Percentiles rank a stretch among this genome's conserved stretches.
Conservation (phyloP, 2,113 vertebrate species). For the Bungarus multicinctus region DNA sequence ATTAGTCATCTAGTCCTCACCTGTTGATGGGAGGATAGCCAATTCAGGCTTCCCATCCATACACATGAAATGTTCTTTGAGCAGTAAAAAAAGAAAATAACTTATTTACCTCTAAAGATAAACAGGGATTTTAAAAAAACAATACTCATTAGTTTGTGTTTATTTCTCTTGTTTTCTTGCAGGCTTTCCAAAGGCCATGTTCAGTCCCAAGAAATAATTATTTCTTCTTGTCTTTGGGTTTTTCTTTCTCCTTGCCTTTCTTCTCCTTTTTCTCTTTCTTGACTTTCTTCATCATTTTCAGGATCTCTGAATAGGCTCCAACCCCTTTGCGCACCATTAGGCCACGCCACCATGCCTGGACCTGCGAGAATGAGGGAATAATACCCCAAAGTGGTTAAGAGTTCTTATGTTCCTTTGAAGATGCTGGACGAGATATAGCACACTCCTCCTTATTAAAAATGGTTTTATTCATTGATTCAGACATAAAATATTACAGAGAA, state of each 20-base stretch:
- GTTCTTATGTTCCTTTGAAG: not conserved
- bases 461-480: not conserved
- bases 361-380: conserved; percentile 34
- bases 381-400: conserved; percentile 9
- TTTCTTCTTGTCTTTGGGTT: conserved; percentile 52
- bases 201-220: not conserved
- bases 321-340: conserved; percentile 54
- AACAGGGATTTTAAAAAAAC: not conserved
- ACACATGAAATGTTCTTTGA: not conserved
- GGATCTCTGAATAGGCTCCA: conserved; percentile 38
- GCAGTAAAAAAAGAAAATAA: not conserved
- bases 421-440: not conserved
- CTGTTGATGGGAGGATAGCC: no score
- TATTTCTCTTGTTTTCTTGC: not conserved
- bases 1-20: not conserved
- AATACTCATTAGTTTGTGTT: not conserved
- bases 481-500: not conserved
- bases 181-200: not conserved
- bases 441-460: not conserved
- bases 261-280: conserved; percentile 59
- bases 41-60: not conserved
- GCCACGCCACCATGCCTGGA: conserved; percentile 59
- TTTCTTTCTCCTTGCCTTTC: conserved; percentile 31
- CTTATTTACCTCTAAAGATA: not conserved
- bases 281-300: conserved; percentile 31